Conservation (phyloP, 2,797 vertebrate genomes). For the Enteromius paludinosus region DNA sequence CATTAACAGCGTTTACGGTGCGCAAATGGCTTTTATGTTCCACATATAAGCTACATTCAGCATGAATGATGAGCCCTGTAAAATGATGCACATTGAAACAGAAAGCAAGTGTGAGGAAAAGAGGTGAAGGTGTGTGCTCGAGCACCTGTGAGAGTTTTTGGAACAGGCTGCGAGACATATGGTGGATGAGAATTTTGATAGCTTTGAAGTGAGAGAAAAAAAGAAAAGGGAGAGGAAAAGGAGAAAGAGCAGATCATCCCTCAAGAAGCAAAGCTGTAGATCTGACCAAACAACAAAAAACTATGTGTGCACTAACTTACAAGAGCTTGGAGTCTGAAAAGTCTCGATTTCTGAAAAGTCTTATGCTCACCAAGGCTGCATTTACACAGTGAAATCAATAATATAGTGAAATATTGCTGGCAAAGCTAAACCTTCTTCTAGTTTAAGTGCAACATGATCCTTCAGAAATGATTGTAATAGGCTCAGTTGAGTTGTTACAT, state of each 20-base stretch:
- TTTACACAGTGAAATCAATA: background rate
- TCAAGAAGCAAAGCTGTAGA: slow-evolving; percentile 6
- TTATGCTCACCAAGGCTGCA: background rate
- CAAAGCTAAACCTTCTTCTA: background rate
- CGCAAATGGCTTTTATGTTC: background rate
- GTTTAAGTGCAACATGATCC: background rate
- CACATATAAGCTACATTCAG: background rate
- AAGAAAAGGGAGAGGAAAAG: slow-evolving; percentile 2
- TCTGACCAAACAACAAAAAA: background rate
- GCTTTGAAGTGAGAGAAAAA: slow-evolving; percentile 61
- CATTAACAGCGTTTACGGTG: background rate
- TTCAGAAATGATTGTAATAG: background rate
- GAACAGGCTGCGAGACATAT: slow-evolving; percentile 62
- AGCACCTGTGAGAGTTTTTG: slow-evolving; percentile 55
- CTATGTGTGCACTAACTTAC: background rate
- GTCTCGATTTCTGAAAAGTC: background rate
- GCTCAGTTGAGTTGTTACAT: background rate
- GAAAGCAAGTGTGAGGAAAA: slow-evolving; percentile 13
- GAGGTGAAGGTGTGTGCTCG: slow-evolving; percentile 20
- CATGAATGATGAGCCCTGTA: slow-evolving; percentile 5
- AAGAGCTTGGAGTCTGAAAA: background rate
- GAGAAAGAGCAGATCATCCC: slow-evolving; percentile 11
- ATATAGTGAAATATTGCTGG: background rate
- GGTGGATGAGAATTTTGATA: slow-evolving; percentile 55
- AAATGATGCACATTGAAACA: slow-evolving; percentile 1